phyloP scores from a whole-genome alignment of 2,797 vertebrate genomes.

The Prunella strophiata region DNA sequence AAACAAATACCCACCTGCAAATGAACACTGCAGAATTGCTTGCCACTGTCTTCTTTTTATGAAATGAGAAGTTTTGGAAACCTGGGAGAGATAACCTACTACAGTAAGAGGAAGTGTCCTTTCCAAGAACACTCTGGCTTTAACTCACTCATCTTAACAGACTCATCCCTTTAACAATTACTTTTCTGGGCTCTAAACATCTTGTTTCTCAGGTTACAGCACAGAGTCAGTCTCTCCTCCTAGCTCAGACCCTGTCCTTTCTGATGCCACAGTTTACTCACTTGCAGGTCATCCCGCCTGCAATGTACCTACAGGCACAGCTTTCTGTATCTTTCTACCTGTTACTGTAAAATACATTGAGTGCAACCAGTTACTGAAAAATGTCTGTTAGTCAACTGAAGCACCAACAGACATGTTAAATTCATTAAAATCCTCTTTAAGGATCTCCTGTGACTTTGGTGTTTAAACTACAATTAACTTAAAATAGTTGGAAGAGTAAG shows the following conservation, averaged over 20 bases:
- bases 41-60: neutral
- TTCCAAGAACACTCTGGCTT: neutral
- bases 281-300: neutral
- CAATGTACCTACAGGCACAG: neutral
- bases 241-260: neutral
- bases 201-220: neutral
- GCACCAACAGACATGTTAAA: neutral
- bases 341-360: neutral
- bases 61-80: neutral
- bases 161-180: neutral
- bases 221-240: neutral
- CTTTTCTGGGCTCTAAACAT: neutral
- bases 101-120: neutral
- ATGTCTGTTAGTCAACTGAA: neutral
- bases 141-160: neutral
- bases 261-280: neutral
- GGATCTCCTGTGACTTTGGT: neutral
- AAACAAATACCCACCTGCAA: neutral
- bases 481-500: neutral
- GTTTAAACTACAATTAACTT: neutral
- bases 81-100: neutral
- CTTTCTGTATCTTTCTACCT: neutral
- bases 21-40: neutral
- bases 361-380: neutral
- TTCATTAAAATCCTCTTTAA: neutral